Conservation (phyloP, 53 echinoderm and acorn worm species). For the Zoroaster sp. region DNA sequence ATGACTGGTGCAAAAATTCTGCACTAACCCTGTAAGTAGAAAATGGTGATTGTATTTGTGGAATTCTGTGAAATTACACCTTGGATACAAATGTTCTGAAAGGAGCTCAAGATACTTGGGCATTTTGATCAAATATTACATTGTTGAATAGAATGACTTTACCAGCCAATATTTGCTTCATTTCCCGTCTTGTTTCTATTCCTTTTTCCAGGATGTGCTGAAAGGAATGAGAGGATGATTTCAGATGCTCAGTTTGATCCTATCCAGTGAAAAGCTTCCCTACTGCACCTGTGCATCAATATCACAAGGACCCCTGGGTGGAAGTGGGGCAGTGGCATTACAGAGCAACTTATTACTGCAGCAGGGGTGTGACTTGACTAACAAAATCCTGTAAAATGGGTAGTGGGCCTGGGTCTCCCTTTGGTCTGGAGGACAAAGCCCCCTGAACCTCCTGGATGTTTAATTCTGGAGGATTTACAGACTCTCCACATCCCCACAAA, state of each 20-base stretch:
- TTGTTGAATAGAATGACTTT: neutral
- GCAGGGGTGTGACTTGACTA: neutral
- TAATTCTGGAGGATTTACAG: too few relatives aligned
- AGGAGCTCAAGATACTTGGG: too few relatives aligned
- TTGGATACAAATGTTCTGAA: too few relatives aligned
- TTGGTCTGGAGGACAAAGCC: too few relatives aligned
- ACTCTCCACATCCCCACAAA: too few relatives aligned
- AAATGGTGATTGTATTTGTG: too few relatives aligned
- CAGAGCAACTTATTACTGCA: too few relatives aligned
- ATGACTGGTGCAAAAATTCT: too few relatives aligned
- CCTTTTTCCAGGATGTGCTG: slow-evolving; percentile 59
- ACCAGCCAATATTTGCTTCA: neutral
- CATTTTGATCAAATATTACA: neutral
- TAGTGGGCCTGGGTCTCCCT: neutral
- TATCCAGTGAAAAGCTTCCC: too few relatives aligned
- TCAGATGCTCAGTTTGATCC: neutral
- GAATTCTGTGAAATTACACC: too few relatives aligned
- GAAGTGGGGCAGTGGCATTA: neutral
- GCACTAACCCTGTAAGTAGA: too few relatives aligned
- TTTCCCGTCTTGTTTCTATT: neutral
- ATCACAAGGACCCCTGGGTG: neutral
- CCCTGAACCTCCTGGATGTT: too few relatives aligned
- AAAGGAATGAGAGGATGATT: slow-evolving; percentile 73
- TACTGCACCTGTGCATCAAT: neutral
- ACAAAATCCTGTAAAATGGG: neutral